A percentile compares a stretch with the other conserved stretches of the same genome.
Conservation (phyloP, 2,888 invertebrate genomes). For the Bellardia pandia region DNA sequence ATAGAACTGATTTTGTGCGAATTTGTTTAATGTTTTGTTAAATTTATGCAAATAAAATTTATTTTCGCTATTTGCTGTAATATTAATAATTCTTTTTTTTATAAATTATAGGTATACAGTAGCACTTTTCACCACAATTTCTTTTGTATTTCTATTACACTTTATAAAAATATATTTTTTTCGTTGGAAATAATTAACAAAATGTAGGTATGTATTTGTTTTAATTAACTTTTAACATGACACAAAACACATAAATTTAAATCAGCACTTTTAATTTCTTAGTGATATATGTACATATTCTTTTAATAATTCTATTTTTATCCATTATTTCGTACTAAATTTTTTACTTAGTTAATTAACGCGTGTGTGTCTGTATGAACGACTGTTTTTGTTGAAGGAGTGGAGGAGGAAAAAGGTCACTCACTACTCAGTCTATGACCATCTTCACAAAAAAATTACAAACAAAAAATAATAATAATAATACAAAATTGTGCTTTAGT, state of each 20-base stretch:
- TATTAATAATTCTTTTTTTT: not conserved
- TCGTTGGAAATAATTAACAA: not conserved
- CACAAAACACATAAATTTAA: not conserved
- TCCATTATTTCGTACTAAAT: slow-evolving; percentile 26
- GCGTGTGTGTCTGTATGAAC: not conserved
- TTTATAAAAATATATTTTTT: slow-evolving; percentile 11
- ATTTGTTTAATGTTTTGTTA: too few species aligned
- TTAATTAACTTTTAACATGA: slow-evolving; percentile 15
- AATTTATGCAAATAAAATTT: too few species aligned
- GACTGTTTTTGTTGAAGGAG: not conserved
- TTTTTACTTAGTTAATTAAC: not conserved
- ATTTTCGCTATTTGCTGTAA: not conserved
- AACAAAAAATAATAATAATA: slow-evolving; percentile 14
- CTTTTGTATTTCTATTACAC: slow-evolving; percentile 13
- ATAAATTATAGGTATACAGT: not conserved
- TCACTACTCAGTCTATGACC: not conserved
- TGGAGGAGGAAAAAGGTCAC: not conserved
- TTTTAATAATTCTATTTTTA: slow-evolving; percentile 9
- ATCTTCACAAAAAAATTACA: slow-evolving; percentile 27
- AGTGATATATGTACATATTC: not conserved
- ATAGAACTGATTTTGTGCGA: too few species aligned
- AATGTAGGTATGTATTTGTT: not conserved
- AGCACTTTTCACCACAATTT: slow-evolving; percentile 1
- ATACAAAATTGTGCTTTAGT: slow-evolving; percentile 5
- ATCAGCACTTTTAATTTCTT: not conserved